Base-by-base conservation (phyloP, 2,113 vertebrate genomes). In the Eublepharis macularius region DNA sequence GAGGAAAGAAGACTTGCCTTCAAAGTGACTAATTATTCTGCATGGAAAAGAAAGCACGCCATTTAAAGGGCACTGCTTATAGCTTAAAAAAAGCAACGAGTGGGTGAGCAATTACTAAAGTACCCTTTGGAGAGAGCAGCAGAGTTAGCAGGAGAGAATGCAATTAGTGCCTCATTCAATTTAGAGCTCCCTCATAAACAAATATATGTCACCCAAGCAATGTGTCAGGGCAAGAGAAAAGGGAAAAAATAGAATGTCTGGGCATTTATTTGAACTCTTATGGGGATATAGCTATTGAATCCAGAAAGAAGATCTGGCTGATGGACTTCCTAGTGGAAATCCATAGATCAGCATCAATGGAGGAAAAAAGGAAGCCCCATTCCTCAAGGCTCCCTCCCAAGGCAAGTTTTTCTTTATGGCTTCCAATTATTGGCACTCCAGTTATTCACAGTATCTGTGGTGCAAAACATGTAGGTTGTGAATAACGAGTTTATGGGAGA, bases 61-160 rank as follows among this genome's bases (percentile, higher is more conserved):
- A 11, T 43, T 85, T 80, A 85, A 80, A 66, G 57, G 84, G 80
- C n/a, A 63, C 76, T 47, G 51, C 68, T 80, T 77, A 80, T 60
- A 72, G 51, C 84, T 85, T 85, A 73, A 85, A 73, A 70, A 73
- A 85, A 85, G 76, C 84, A 85, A 74, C 21, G 76, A 63, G 84
- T 85, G 76, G 84, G 76, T 85, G 84, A 85, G 76, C 77, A 85
- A 85, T 85, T 80, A 85, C 69, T 24, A 80, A 85, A 73, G 51
- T 73, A 80, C 54, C 19, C 76, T 80, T 80, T 80, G 41, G 77
- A 80, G 68, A 74, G 54, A 74, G 24, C 68, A 43, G 39, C 16
- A 60, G 24, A 73, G 51, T 43, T 73, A 80, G 76, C 54, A 80
- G 43, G 60, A 85, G 76, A 80, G 76, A 85, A 85, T 85, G 69